These are phyloP conservation scores for Halictus quadricinctus DNA, from an alignment of 2,888 invertebrate species.

Conservation along the genomic window DNA sequence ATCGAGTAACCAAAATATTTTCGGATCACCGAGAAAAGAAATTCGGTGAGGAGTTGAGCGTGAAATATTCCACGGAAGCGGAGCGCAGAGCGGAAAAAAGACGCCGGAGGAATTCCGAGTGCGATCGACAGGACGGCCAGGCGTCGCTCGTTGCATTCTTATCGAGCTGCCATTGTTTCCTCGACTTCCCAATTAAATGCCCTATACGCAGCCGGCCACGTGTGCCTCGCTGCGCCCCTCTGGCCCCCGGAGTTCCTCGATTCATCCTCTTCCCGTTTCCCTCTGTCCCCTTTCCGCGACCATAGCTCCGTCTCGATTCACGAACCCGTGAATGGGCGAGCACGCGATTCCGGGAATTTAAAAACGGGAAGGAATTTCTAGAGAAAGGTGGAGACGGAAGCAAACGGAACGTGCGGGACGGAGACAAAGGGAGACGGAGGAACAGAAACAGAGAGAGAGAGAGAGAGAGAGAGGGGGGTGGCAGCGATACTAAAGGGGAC, in stretches of 20 bases:
- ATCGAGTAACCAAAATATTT: background rate
- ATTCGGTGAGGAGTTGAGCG: background rate
- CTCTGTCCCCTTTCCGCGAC: background rate
- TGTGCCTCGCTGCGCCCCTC: constrained; percentile 23
- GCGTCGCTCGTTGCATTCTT: constrained; percentile 41
- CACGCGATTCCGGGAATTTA: constrained; percentile 78
- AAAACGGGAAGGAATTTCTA: constrained; percentile 77
- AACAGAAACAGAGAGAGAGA: background rate
- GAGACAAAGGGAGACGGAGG: background rate
- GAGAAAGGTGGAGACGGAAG: constrained; percentile 60
- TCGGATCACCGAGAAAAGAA: background rate
- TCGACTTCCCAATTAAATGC: constrained; percentile 75
- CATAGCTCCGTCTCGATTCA: constrained; percentile 3
- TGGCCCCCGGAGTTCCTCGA: constrained; percentile 30
- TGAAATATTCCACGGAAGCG: background rate
- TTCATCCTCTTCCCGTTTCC: constrained; percentile 55
- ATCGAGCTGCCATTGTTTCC: constrained; percentile 62
- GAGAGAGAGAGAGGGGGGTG: too few relatives aligned
- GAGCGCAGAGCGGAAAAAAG: background rate
- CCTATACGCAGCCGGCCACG: constrained; percentile 58
- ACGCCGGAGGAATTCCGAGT: constrained; percentile 13
- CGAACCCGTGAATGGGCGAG: constrained; percentile 66
- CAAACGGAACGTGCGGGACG: constrained; percentile 8
- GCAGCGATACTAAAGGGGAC: background rate
- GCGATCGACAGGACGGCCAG: constrained; percentile 16